A percentile compares a stretch with the other conserved stretches of the same genome.
These are phyloP conservation scores for Mesocentrotus franciscanus DNA, from an alignment of 53 echinoderm and acorn worm genomes.

Conservation along the genomic window DNA sequence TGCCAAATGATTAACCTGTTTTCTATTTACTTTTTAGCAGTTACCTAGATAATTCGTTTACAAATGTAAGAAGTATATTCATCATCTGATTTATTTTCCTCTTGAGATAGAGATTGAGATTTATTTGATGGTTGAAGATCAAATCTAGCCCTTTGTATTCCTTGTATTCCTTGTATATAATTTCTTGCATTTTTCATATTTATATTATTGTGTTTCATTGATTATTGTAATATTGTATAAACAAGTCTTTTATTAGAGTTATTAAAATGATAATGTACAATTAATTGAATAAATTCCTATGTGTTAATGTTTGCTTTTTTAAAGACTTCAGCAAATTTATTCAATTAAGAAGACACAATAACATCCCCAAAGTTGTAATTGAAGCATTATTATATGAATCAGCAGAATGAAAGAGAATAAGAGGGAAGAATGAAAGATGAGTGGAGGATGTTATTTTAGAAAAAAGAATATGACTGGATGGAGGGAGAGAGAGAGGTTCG, in stretches of 20 bases:
- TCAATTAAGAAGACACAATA: not conserved
- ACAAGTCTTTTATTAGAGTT: conserved; percentile 54
- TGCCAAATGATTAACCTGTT: not conserved
- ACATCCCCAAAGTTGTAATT: not conserved
- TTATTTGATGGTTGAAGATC: not conserved
- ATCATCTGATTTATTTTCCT: not conserved
- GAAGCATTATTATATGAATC: not conserved
- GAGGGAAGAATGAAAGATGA: not conserved
- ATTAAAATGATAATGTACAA: conserved; percentile 43
- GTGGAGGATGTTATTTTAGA: not conserved
- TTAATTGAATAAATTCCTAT: not conserved
- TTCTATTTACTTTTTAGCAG: not conserved
- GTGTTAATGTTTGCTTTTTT: not conserved
- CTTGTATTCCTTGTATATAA: conserved; percentile 52
- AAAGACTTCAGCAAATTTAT: not conserved
- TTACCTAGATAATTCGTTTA: not conserved
- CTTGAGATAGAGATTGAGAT: not conserved
- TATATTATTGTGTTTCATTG: conserved; percentile 28
- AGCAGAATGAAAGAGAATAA: not conserved
- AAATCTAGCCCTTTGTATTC: conserved; percentile 37
- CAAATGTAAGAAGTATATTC: not conserved
- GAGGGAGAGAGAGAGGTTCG: not conserved
- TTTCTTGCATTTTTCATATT: conserved; percentile 47
- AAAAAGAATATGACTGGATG: not conserved
- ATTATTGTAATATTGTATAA: conserved; percentile 34